Evolutionary conservation across 1,140 invertebrate species (phyloP).

Genomic region (Trichomalopsis sarcophagae): DNA sequence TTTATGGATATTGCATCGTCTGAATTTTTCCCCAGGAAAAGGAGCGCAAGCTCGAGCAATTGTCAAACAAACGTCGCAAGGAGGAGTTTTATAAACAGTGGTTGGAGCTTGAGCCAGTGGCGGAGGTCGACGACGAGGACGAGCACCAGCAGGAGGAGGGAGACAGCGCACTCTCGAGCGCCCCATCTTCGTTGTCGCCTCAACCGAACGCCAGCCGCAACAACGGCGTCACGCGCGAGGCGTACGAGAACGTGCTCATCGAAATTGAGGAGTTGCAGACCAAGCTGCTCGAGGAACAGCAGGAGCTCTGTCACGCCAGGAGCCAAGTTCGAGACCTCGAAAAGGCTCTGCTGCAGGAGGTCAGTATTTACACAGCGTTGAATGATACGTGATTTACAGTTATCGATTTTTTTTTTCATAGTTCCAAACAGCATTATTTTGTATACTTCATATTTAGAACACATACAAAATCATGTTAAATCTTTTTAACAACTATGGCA

Average conservation of each 20-base stretch:
- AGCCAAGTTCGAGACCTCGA: conserved; percentile 68
- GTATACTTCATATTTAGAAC: too few relatives aligned
- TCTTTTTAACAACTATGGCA: too few relatives aligned
- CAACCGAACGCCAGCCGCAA: conserved; percentile 65
- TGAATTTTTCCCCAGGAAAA: conserved; percentile 61
- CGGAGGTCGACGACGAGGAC: conserved; percentile 70
- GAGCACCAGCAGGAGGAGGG: conserved; percentile 68
- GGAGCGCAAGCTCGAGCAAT: conserved; percentile 70
- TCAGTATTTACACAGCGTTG: conserved; percentile 27
- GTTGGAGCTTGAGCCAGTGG: conserved; percentile 68
- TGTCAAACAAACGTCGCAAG: conserved; percentile 68
- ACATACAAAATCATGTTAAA: too few relatives aligned
- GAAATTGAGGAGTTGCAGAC: conserved; percentile 67
- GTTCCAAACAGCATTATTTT: too few relatives aligned
- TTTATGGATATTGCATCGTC: neutral
- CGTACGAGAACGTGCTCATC: conserved; percentile 64
- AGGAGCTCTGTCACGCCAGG: conserved; percentile 64
- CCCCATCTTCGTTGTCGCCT: conserved; percentile 66
- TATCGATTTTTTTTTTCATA: too few relatives aligned
- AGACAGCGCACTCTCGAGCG: conserved; percentile 68
- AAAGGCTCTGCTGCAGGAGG: conserved; percentile 70
- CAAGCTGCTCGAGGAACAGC: conserved; percentile 64
- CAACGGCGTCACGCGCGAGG: conserved; percentile 65
- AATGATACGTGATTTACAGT: too few relatives aligned
- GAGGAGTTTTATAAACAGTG: conserved; percentile 70